These are phyloP conservation scores for Enteromius thamalakanensis DNA, from an alignment of 2,797 vertebrate species.

Conservation along the genomic window DNA sequence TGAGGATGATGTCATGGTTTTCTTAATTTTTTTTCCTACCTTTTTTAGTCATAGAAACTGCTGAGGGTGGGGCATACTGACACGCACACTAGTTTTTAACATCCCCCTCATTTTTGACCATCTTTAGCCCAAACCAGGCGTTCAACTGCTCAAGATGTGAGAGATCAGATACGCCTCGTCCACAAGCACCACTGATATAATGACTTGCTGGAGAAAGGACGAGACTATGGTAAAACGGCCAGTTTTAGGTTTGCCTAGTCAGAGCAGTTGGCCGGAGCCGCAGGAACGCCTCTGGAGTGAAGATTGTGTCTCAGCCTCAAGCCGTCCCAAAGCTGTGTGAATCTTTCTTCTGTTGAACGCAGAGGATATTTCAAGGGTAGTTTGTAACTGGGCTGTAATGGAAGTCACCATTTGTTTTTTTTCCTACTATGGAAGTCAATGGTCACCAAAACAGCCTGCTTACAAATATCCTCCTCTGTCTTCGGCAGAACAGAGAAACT, in stretches of 20 bases:
- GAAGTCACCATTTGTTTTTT: no score
- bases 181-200: conserved; percentile 1
- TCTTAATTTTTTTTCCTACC: conserved; percentile 78
- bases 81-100: conserved; percentile 19
- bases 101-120: conserved; percentile 34
- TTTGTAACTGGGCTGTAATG: no score
- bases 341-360: no score
- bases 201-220: background rate
- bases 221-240: background rate
- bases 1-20: conserved; percentile 79
- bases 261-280: conserved; percentile 2
- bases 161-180: background rate
- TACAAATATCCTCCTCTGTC: no score
- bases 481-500: no score
- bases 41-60: conserved; percentile 82
- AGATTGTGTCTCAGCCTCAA: no score
- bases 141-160: background rate
- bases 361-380: no score
- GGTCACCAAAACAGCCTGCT: no score
- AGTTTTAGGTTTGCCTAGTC: conserved; percentile 27
- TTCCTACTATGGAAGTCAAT: no score
- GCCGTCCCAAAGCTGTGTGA: no score
- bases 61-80: conserved; percentile 68
- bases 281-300: conserved; percentile 15
- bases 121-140: conserved; percentile 21